Evolutionary conservation across 2,113 vertebrate species (phyloP).

Genomic region (Nyctereutes procyonoides): DNA sequence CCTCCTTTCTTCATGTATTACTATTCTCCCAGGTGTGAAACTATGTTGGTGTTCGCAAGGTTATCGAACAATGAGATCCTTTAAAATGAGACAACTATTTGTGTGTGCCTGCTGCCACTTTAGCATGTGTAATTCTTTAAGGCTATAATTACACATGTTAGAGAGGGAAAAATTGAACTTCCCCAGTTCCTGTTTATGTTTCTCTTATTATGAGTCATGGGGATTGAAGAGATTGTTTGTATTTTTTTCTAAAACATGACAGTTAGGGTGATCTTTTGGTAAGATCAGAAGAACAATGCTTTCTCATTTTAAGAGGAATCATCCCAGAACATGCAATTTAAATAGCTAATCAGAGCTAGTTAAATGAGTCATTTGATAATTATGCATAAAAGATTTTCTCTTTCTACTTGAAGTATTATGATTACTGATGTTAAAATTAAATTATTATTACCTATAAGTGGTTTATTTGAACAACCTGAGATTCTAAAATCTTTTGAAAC

Average conservation of each 20-base stretch:
- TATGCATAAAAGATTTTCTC: conserved; percentile 34
- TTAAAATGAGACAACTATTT: background rate
- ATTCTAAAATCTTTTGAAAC: conserved; percentile 17
- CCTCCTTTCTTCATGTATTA: background rate
- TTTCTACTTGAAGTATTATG: conserved; percentile 35
- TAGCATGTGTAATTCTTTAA: background rate
- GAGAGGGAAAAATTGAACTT: background rate
- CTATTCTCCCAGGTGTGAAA: background rate
- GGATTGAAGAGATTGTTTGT: background rate
- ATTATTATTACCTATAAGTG: background rate
- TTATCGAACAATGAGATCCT: background rate
- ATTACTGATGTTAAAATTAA: conserved; percentile 47
- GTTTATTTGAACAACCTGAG: conserved; percentile 27
- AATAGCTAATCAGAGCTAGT: conserved; percentile 5
- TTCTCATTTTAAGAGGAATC: background rate
- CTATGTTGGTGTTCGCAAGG: background rate
- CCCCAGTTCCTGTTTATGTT: background rate
- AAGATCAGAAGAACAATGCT: conserved; percentile 44
- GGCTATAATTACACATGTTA: background rate
- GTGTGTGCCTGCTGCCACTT: background rate
- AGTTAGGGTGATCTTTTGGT: background rate
- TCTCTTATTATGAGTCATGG: conserved; percentile 6
- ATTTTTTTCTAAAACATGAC: conserved; percentile 32
- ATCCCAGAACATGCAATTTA: conserved; percentile 22
- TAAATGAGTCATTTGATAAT: conserved; percentile 61